These are phyloP conservation scores for Cetonia aurata DNA, from an alignment of 2,888 invertebrate species.

Conservation along the genomic window DNA sequence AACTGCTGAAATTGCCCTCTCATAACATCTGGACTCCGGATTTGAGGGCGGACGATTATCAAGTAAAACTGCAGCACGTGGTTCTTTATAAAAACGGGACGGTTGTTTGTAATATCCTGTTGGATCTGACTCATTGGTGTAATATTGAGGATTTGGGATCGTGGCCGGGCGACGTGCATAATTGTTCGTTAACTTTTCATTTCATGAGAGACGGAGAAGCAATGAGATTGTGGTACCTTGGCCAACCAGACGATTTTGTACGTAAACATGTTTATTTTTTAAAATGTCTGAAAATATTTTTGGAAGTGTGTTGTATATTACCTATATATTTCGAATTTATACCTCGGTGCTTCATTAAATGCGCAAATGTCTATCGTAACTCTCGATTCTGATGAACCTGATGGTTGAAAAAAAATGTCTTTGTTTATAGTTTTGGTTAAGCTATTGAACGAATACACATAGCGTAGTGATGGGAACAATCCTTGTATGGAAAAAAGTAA, in stretches of 20 bases:
- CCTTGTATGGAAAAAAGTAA: too few relatives aligned
- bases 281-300: too few relatives aligned
- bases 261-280: conserved; percentile 23
- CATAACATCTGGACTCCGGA: conserved; percentile 75
- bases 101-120: conserved; percentile 29
- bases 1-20: conserved; percentile 66
- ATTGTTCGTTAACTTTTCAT: conserved; percentile 63
- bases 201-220: conserved; percentile 58
- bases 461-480: too few relatives aligned
- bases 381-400: too few relatives aligned
- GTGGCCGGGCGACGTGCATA: conserved; percentile 66
- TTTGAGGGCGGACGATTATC: conserved; percentile 62
- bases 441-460: too few relatives aligned
- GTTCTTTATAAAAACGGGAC: conserved; percentile 22
- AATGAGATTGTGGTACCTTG: conserved; percentile 55
- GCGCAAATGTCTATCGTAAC: too few relatives aligned
- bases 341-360: too few relatives aligned
- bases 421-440: too few relatives aligned
- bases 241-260: conserved; percentile 55
- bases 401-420: too few relatives aligned
- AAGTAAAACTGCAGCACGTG: not conserved
- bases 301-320: too few relatives aligned
- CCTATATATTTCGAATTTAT: too few relatives aligned
- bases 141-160: conserved; percentile 58
- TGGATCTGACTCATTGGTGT: conserved; percentile 63